Percentiles rank a stretch among this genome's conserved stretches.
These are phyloP conservation scores for Pangasius macronema DNA, from an alignment of 2,797 vertebrate species.

Conservation along the genomic window DNA sequence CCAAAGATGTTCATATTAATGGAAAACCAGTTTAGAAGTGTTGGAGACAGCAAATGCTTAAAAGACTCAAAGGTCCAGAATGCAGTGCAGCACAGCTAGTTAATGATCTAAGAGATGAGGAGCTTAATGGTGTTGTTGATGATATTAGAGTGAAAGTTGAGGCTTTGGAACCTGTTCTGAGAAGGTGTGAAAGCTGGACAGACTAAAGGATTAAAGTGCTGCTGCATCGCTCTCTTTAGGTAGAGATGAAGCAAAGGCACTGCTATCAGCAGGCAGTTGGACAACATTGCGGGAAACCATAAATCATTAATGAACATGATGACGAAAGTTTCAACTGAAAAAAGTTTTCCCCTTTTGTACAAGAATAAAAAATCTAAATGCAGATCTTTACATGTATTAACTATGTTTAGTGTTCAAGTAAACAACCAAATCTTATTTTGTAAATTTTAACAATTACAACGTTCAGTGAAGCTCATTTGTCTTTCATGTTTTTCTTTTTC, in stretches of 20 bases:
- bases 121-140: background rate
- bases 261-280: background rate
- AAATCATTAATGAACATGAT: background rate
- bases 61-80: background rate
- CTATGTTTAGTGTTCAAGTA: too few species aligned
- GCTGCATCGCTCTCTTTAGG: background rate
- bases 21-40: background rate
- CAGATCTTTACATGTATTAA: too few species aligned
- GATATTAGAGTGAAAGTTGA: background rate
- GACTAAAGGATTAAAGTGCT: background rate
- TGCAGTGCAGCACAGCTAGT: background rate
- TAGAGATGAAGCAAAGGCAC: background rate
- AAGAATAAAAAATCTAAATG: conserved; percentile 4
- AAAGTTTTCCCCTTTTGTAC: background rate
- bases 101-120: background rate
- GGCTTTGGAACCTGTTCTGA: conserved; percentile 1
- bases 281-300: background rate
- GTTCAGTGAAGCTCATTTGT: background rate
- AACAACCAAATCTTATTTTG: too few species aligned
- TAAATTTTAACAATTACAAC: too few species aligned
- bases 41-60: too few species aligned
- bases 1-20: background rate
- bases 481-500: background rate
- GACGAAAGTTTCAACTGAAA: background rate
- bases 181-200: background rate